These are phyloP conservation scores for Drosophila sp. DNA, from an alignment of 1,140 invertebrate genomes.

Conservation along the genomic window DNA sequence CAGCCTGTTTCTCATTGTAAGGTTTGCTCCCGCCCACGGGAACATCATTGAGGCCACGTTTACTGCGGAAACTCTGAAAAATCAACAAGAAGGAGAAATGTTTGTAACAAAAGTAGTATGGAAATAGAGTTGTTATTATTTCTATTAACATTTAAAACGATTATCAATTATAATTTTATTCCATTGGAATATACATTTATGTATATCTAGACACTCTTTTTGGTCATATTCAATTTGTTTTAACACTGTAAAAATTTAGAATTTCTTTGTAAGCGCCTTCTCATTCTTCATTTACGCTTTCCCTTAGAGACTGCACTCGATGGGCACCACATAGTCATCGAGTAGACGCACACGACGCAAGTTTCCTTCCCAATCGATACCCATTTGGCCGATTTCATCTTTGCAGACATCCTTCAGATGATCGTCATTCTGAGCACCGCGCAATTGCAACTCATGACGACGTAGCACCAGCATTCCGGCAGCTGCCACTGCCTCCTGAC, in stretches of 20 bases:
- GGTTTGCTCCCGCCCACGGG: slow-evolving; percentile 38
- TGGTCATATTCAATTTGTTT: neutral
- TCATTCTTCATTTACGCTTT: neutral
- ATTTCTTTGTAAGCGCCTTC: neutral
- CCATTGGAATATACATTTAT: neutral
- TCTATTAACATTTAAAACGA: no score
- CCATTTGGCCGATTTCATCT: slow-evolving; percentile 33
- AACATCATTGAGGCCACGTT: slow-evolving; percentile 49
- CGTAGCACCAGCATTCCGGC: slow-evolving; percentile 56
- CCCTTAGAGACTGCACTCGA: slow-evolving; percentile 48
- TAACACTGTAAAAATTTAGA: slow-evolving; percentile 6
- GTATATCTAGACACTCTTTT: neutral
- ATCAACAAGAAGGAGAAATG: neutral
- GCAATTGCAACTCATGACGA: slow-evolving; percentile 29
- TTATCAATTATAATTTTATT: neutral
- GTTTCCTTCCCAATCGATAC: slow-evolving; percentile 49
- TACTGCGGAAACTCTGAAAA: slow-evolving; percentile 47
- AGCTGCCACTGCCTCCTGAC: slow-evolving; percentile 59
- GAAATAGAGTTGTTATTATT: neutral
- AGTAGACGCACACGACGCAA: slow-evolving; percentile 53
- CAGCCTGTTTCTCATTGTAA: slow-evolving; percentile 61
- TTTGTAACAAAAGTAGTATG: neutral
- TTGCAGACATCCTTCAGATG: slow-evolving; percentile 5
- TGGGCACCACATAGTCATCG: slow-evolving; percentile 63
- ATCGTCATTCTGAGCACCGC: neutral